Percentiles rank a stretch among this genome's conserved stretches.
Conservation (phyloP, 2,888 invertebrate genomes). For the Drosophila fungiperda region DNA sequence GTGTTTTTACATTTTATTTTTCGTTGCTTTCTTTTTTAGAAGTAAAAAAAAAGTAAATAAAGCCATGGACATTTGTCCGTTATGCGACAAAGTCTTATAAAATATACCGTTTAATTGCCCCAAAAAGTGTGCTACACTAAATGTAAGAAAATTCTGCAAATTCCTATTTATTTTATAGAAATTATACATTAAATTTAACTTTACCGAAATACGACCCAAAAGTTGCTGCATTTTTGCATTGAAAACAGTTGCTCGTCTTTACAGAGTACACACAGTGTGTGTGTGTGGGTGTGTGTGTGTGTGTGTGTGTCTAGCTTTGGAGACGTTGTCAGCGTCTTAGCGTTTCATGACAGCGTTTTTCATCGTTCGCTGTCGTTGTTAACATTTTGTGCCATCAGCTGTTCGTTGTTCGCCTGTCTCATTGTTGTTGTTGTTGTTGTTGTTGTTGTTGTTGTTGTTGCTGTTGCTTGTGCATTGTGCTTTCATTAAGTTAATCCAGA, state of each 20-base stretch:
- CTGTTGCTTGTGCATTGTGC: slow-evolving; percentile 40
- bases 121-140: slow-evolving; percentile 32
- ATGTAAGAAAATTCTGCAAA: background rate
- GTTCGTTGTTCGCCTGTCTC: slow-evolving; percentile 27
- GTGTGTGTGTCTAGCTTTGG: slow-evolving; percentile 6
- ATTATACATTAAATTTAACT: background rate
- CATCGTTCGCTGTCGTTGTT: slow-evolving; percentile 40
- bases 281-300: background rate
- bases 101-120: slow-evolving; percentile 6
- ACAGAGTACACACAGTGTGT: background rate
- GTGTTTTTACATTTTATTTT: background rate
- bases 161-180: background rate
- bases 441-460: slow-evolving; percentile 19
- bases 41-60: slow-evolving; percentile 4
- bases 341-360: slow-evolving; percentile 46
- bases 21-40: background rate
- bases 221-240: background rate
- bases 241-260: background rate
- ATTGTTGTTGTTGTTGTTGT: slow-evolving; percentile 5
- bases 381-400: slow-evolving; percentile 52
- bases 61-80: slow-evolving; percentile 5
- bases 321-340: slow-evolving; percentile 59
- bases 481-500: slow-evolving; percentile 82
- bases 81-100: background rate
- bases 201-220: background rate